phyloP scores from a whole-genome alignment of 2,797 vertebrate species.

The Pangasius djambal region DNA sequence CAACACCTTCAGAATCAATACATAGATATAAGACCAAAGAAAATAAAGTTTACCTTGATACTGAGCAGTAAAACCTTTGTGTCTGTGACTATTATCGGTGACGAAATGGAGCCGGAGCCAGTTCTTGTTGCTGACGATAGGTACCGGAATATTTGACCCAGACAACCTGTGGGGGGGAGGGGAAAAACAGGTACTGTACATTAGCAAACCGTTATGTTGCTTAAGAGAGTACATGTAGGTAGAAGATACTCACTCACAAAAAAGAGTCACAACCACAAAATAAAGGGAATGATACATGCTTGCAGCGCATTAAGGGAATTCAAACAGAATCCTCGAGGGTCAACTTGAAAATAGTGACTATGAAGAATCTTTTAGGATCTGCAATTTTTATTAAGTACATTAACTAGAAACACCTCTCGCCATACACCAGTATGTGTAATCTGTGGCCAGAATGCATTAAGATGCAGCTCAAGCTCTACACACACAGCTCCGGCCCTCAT shows the following conservation, averaged over 20 bases:
- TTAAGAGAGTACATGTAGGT: too few relatives aligned
- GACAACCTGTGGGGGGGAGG: constrained; percentile 84
- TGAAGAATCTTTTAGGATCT: constrained; percentile 3
- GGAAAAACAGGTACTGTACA: background rate
- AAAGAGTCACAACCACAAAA: background rate
- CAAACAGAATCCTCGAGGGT: background rate
- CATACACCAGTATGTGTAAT: background rate
- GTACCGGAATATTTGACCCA: constrained; percentile 92
- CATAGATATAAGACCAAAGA: background rate
- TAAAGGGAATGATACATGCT: background rate
- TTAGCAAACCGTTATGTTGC: background rate
- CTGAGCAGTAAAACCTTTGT: constrained; percentile 95
- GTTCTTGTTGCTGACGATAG: constrained; percentile 97
- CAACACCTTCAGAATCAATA: too few relatives aligned
- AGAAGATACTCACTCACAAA: background rate
- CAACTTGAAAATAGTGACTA: background rate
- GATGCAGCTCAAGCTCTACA: constrained; percentile 22
- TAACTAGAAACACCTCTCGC: background rate
- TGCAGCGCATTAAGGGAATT: constrained; percentile 5
- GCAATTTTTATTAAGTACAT: constrained; percentile 2
- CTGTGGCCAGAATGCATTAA: constrained; percentile 11
- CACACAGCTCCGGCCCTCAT: background rate
- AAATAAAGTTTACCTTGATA: constrained; percentile 86
- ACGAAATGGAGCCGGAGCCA: constrained; percentile 97
- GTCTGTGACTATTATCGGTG: constrained; percentile 92